These are phyloP conservation scores for Poecilia gillii DNA, from an alignment of 2,797 vertebrate genomes.

Conservation along the genomic window DNA sequence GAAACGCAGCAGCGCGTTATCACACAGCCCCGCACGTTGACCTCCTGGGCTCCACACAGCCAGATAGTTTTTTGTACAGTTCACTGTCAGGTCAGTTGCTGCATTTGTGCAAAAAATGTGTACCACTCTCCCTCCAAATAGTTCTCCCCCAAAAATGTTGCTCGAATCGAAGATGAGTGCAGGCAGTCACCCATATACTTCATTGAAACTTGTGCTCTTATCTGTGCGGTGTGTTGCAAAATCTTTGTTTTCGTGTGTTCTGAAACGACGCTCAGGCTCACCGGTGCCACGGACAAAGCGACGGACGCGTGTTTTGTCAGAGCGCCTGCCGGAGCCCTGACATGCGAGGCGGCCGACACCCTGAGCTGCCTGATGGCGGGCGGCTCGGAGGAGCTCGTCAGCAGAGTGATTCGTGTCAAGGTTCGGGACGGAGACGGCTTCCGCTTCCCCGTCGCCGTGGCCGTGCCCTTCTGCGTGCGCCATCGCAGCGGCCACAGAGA, in stretches of 20 bases:
- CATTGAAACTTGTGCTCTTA: background rate
- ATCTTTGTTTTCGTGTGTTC: constrained; percentile 8
- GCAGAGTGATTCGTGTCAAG: constrained; percentile 82
- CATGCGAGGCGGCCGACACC: constrained; percentile 78
- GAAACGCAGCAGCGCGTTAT: constrained; percentile 22
- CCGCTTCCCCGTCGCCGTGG: constrained; percentile 81
- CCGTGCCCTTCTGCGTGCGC: constrained; percentile 81
- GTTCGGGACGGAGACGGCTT: constrained; percentile 59
- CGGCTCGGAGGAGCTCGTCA: constrained; percentile 88
- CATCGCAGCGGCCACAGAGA: constrained; percentile 86
- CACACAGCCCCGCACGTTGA: constrained; percentile 1
- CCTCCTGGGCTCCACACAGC: constrained; percentile 8
- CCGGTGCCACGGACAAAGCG: constrained; percentile 32
- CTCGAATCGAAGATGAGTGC: background rate
- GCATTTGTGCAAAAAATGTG: constrained; percentile 9
- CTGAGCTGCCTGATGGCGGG: constrained; percentile 84
- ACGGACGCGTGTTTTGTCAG: constrained; percentile 78
- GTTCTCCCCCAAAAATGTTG: background rate
- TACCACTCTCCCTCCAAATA: background rate
- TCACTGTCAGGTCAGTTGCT: constrained; percentile 27
- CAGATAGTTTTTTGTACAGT: constrained; percentile 10
- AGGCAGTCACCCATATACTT: background rate
- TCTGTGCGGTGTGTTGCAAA: background rate
- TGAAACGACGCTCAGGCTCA: constrained; percentile 30
- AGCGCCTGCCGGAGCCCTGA: constrained; percentile 71